phyloP scores from a whole-genome alignment of 92 coral and sea anemone species.

The Palythoa grandiflora region DNA sequence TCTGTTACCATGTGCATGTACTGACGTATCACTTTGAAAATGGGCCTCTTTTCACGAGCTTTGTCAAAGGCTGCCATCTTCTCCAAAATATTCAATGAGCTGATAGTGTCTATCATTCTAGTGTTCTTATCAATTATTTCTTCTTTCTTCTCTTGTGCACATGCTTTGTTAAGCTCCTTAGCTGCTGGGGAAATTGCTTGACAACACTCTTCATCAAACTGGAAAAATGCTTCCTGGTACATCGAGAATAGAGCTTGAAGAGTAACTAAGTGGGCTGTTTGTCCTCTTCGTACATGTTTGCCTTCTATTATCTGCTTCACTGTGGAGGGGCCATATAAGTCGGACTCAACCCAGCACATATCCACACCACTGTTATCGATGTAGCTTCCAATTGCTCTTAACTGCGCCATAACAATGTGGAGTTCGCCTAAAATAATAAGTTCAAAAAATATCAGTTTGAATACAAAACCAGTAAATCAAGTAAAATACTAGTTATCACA shows the following conservation, averaged over 20 bases:
- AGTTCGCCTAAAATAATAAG: slow-evolving; percentile 24
- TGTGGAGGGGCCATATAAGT: slow-evolving; percentile 63
- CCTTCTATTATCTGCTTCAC: slow-evolving; percentile 70
- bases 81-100: no score
- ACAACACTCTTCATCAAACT: slow-evolving; percentile 12
- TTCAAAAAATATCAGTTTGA: no score
- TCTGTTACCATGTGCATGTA: slow-evolving; percentile 73
- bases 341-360: slow-evolving; percentile 68
- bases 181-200: background rate
- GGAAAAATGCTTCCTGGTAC: slow-evolving; percentile 51
- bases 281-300: slow-evolving; percentile 62
- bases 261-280: slow-evolving; percentile 57
- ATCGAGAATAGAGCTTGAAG: slow-evolving; percentile 56
- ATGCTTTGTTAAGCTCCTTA: background rate
- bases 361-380: slow-evolving; percentile 62
- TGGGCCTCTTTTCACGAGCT: slow-evolving; percentile 37
- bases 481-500: background rate
- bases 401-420: slow-evolving; percentile 72
- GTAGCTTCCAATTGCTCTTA: slow-evolving; percentile 50
- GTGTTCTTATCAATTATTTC: no score
- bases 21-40: slow-evolving; percentile 1
- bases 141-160: no score
- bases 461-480: no score
- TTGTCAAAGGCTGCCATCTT: slow-evolving; percentile 17
- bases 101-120: no score